These are phyloP conservation scores for Erpobdella octoculata DNA, from an alignment of 2,888 invertebrate genomes.

Conservation along the genomic window DNA sequence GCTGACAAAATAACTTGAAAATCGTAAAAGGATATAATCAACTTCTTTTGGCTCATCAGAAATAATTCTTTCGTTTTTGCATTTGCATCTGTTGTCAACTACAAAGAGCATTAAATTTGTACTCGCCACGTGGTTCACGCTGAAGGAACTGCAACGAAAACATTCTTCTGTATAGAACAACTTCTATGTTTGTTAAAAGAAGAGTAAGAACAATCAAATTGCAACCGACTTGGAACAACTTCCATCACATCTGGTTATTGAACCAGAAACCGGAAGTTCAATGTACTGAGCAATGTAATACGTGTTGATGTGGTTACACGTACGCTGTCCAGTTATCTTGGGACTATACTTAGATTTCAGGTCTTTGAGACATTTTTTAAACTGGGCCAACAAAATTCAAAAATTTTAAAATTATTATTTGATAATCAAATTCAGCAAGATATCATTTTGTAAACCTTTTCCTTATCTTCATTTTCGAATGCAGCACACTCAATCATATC, in stretches of 20 bases:
- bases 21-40: conserved; percentile 26
- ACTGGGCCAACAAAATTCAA: too few species aligned
- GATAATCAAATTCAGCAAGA: neutral
- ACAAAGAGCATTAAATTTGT: conserved; percentile 16
- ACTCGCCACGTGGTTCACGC: conserved; percentile 14
- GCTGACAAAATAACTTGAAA: too few species aligned
- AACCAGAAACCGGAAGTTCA: neutral
- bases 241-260: neutral
- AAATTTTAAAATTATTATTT: neutral
- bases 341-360: neutral
- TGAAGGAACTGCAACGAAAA: neutral
- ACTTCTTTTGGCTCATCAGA: conserved; percentile 3
- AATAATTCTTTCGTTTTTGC: neutral
- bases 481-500: conserved; percentile 6
- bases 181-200: neutral
- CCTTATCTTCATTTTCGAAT: neutral
- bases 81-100: conserved; percentile 8
- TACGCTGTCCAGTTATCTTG: neutral
- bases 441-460: neutral
- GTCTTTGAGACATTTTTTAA: neutral
- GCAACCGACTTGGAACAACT: neutral
- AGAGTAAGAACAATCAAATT: neutral
- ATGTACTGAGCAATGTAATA: conserved; percentile 3
- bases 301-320: neutral
- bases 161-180: neutral